Evolutionary conservation across 2,797 vertebrate genomes (phyloP).

Genomic region (Rhadinocentrus ornatus): DNA sequence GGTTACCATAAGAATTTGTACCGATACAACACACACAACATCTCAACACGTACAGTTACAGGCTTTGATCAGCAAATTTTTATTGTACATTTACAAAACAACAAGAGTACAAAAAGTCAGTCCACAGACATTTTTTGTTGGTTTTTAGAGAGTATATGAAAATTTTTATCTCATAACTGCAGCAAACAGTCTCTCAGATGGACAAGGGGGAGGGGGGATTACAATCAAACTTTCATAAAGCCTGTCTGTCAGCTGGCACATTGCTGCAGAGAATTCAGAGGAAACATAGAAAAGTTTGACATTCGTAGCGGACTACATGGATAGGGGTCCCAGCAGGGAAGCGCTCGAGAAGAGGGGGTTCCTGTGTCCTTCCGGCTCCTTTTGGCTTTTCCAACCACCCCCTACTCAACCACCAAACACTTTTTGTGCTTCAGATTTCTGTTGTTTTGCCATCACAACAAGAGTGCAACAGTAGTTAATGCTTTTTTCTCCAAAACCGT

Average conservation of each 20-base stretch:
- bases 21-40: too few relatives aligned
- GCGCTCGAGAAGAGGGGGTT: background rate
- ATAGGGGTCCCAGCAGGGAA: constrained; percentile 50
- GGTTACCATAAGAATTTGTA: too few relatives aligned
- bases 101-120: constrained; percentile 87
- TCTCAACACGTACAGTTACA: background rate
- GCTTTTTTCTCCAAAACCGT: constrained; percentile 68
- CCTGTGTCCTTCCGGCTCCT: constrained; percentile 43
- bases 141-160: constrained; percentile 73
- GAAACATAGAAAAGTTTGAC: constrained; percentile 66
- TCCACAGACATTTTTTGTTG: constrained; percentile 76
- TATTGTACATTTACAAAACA: constrained; percentile 89
- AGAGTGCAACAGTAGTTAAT: constrained; percentile 83
- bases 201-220: constrained; percentile 29
- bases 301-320: constrained; percentile 73
- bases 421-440: constrained; percentile 84
- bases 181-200: constrained; percentile 69
- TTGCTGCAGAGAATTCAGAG: constrained; percentile 55
- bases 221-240: constrained; percentile 80
- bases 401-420: constrained; percentile 64
- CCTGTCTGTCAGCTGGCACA: constrained; percentile 57
- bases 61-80: constrained; percentile 81
- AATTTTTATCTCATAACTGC: constrained; percentile 71
- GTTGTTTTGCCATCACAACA: constrained; percentile 81
- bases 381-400: constrained; percentile 64